A percentile compares a stretch with the other conserved stretches of the same genome.
Conservation (phyloP, 1,140 invertebrate genomes). For the Choristoneura fumiferana region DNA sequence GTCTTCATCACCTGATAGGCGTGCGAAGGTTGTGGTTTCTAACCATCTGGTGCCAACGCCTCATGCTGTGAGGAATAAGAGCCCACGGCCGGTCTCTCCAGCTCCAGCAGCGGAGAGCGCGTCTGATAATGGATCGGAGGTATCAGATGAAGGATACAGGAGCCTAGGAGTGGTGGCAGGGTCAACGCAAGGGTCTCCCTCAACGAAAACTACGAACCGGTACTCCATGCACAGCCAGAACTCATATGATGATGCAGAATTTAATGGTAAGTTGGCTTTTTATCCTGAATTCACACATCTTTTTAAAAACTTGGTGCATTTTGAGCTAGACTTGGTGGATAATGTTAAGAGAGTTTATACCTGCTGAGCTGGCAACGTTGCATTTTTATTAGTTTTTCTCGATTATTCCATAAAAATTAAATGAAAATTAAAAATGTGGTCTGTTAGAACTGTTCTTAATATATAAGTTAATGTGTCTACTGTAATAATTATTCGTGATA, state of each 20-base stretch:
- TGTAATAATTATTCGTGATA: too few species aligned
- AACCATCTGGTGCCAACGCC: conserved; percentile 67
- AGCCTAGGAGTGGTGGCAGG: conserved; percentile 85
- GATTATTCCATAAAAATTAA: too few species aligned
- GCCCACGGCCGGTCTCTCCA: conserved; percentile 63
- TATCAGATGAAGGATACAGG: conserved; percentile 92
- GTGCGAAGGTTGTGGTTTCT: conserved; percentile 54
- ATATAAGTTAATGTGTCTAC: too few species aligned
- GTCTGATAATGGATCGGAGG: conserved; percentile 91
- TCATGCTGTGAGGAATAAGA: conserved; percentile 60
- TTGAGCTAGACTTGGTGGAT: too few species aligned
- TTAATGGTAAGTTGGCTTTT: conserved; percentile 77
- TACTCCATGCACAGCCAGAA: conserved; percentile 83
- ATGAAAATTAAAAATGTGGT: too few species aligned
- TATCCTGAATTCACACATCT: neutral
- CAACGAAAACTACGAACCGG: conserved; percentile 77
- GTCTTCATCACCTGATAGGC: conserved; percentile 63
- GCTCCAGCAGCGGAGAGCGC: conserved; percentile 78
- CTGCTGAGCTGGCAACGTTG: too few species aligned
- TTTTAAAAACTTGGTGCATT: too few species aligned
- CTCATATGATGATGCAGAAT: conserved; percentile 84
- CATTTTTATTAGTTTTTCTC: too few species aligned
- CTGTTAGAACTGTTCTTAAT: too few species aligned
- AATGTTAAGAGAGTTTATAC: too few species aligned
- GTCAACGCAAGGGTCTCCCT: conserved; percentile 68